Conservation (phyloP, 2,113 vertebrate genomes). For the Jacana jacana region DNA sequence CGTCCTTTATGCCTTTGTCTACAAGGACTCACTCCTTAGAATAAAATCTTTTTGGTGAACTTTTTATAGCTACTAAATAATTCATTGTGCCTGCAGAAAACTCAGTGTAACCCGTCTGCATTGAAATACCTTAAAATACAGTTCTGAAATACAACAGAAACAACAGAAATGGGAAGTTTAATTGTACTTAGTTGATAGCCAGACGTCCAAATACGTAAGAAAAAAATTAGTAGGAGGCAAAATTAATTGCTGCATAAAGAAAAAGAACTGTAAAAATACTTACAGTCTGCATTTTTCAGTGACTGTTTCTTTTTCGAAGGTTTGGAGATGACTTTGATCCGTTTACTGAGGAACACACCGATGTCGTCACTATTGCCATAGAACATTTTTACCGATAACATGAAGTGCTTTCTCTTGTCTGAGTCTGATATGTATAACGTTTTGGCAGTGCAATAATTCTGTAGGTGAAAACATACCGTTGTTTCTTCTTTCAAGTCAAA, state of each 20-base stretch:
- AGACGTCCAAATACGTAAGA: not conserved
- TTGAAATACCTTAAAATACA: not conserved
- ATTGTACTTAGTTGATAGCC: not conserved
- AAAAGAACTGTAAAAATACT: conserved; percentile 67
- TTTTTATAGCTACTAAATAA: not conserved
- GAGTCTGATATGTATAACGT: conserved; percentile 99
- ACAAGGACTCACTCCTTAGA: not conserved
- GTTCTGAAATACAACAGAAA: not conserved
- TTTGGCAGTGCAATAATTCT: conserved; percentile 99
- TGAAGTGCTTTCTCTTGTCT: conserved; percentile 99
- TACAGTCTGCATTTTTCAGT: conserved; percentile 97
- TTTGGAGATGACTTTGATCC: conserved; percentile 99
- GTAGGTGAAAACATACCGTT: conserved; percentile 40
- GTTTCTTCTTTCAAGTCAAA: not conserved
- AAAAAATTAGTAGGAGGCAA: not conserved
- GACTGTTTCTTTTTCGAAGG: conserved; percentile 99
- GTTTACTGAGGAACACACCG: conserved; percentile 98
- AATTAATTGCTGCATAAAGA: not conserved
- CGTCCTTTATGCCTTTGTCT: not conserved
- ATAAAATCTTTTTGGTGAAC: not conserved
- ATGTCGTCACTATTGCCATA: conserved; percentile 99
- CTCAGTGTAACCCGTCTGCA: not conserved
- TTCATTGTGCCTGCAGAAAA: not conserved
- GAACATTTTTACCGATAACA: conserved; percentile 99
- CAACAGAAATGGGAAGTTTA: not conserved